Conservation (phyloP, 2,113 vertebrate species). For the Perca schrenkii region DNA sequence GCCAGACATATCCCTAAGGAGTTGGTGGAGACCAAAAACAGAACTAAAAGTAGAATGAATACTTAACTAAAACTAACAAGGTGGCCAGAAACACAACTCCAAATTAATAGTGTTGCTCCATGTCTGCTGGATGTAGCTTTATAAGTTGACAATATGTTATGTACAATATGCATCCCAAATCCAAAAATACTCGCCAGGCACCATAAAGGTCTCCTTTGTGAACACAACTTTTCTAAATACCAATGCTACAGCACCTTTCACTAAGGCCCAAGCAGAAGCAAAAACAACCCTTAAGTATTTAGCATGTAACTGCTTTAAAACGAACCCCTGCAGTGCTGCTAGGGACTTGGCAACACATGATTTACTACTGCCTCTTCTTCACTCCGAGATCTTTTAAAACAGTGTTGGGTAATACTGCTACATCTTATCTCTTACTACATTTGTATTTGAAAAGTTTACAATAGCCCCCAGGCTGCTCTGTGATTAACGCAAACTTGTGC, state of each 20-base stretch:
- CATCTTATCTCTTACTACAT: conserved; percentile 10
- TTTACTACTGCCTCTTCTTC: conserved; percentile 3
- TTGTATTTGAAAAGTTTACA: conserved; percentile 17
- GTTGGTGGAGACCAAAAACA: neutral
- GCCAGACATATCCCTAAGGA: neutral
- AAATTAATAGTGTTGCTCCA: neutral
- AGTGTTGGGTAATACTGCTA: neutral
- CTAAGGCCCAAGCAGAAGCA: neutral
- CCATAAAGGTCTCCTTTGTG: neutral
- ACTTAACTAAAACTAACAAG: neutral
- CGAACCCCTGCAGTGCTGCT: neutral
- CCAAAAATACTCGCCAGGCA: neutral
- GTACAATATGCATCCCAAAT: neutral
- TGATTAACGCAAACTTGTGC: neutral
- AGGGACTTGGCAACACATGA: neutral
- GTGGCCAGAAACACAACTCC: neutral
- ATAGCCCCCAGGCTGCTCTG: conserved; percentile 14
- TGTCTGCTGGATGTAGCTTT: neutral
- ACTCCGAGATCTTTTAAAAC: conserved; percentile 5
- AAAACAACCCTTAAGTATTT: conserved; percentile 4
- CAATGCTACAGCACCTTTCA: neutral
- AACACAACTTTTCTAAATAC: neutral
- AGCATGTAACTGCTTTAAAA: conserved; percentile 2
- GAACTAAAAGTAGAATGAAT: neutral
- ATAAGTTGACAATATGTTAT: neutral